Base-by-base conservation (phyloP, 2,888 invertebrate species). In the Oasisia sp. region DNA sequence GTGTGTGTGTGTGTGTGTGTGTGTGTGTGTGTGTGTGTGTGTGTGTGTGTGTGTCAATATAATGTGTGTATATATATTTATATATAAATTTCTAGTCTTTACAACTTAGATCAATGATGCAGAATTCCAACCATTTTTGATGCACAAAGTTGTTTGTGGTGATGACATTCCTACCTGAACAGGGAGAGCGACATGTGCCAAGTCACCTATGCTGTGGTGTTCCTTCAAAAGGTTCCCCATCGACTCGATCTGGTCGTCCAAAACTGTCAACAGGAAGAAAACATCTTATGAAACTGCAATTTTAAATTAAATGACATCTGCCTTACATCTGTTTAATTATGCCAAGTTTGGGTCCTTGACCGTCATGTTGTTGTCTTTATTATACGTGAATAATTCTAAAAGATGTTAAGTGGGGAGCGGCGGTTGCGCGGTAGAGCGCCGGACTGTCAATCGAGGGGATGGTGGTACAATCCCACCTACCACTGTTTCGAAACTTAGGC, bases 181-280 rank as follows among this genome's bases (percentile, higher is more conserved):
- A 19, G 95, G 95, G 7, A 95, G 92, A 91, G 96, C 95, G 56
- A 96, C 95, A 93, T 96, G 95, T 9, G 95, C 94, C 92, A 95
- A 95, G 32, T 96, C 95, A 92, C 95, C 96, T 89, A 96, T 94
- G 56, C 94, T 94, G 93, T 96, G 94, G 19, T 95, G 94, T 91
- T 95, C 94, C 93, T 96, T 95, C 56, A 97, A 94, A 91, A 95
- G 94, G 32, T 96, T 95, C 1, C 96, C 96, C 93, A 96, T 95
- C 90, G 96, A 96, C 94, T 97, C 96, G 92, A 96, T 95, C 93
- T 94, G 93, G 90, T 96, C 96, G 94, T 96, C 96, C 91, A 97
- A 93, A 91, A 96, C 96, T 96, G 94, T 89, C 94, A 94, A 19
- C 27, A 19, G n/a, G 27, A 74, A 44, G 5, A 44, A 91, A 91